Evolutionary conservation across 2,797 vertebrate species (phyloP).

Genomic region (Lutjanus argentimaculatus): DNA sequence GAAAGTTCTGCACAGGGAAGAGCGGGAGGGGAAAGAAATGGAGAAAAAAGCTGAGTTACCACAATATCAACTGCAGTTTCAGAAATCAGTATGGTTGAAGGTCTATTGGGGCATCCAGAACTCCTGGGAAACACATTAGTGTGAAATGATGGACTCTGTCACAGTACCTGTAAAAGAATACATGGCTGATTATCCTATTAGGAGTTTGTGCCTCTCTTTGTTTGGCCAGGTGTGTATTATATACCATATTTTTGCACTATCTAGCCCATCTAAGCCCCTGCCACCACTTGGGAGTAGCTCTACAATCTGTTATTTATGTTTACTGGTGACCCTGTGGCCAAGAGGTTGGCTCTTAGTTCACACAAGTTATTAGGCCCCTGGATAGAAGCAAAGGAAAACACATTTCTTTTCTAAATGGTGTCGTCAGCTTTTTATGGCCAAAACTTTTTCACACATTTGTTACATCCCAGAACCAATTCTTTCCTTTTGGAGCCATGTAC

Average conservation of each 20-base stretch:
- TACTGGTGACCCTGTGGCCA: slow-evolving; percentile 75
- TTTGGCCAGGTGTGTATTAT: slow-evolving; percentile 79
- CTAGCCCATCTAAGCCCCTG: slow-evolving; percentile 67
- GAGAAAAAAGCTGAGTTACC: slow-evolving; percentile 34
- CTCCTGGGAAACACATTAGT: slow-evolving; percentile 75
- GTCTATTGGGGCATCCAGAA: slow-evolving; percentile 44
- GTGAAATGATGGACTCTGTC: slow-evolving; percentile 79
- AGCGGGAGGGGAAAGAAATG: background rate
- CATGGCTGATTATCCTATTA: slow-evolving; percentile 82
- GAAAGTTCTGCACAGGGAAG: slow-evolving; percentile 44
- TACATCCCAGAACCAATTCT: slow-evolving; percentile 44
- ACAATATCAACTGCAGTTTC: slow-evolving; percentile 77
- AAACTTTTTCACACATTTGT: slow-evolving; percentile 72
- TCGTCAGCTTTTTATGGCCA: slow-evolving; percentile 69
- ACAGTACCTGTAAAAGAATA: slow-evolving; percentile 80
- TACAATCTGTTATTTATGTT: slow-evolving; percentile 82
- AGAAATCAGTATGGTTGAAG: slow-evolving; percentile 63
- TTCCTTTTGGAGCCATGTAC: slow-evolving; percentile 58
- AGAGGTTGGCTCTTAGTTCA: slow-evolving; percentile 71
- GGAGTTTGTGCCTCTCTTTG: slow-evolving; percentile 68
- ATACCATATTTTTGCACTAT: slow-evolving; percentile 78
- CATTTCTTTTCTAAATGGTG: slow-evolving; percentile 81
- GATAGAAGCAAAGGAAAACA: slow-evolving; percentile 75
- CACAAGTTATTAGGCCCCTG: slow-evolving; percentile 79
- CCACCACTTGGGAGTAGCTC: slow-evolving; percentile 62